A percentile compares a stretch with the other conserved stretches of the same genome.
These are phyloP conservation scores for Umimayanthus kanabou DNA, from an alignment of 92 coral and sea anemone genomes.

Conservation along the genomic window DNA sequence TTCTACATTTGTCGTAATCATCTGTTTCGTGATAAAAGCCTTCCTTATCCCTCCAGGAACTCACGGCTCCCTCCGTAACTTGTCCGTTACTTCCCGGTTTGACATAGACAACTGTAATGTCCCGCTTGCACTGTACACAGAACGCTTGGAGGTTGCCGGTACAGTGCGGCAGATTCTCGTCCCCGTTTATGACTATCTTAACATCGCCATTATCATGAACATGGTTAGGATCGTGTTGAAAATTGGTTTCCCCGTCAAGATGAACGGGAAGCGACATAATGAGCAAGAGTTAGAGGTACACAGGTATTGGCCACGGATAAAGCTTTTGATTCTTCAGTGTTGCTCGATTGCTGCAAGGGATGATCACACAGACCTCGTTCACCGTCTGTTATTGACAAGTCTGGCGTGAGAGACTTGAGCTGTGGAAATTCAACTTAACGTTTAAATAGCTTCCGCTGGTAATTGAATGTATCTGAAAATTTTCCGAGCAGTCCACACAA, in stretches of 20 bases:
- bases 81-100: slow-evolving; percentile 84
- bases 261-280: slow-evolving; percentile 13
- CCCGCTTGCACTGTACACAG: slow-evolving; percentile 88
- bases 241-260: slow-evolving; percentile 18
- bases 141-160: slow-evolving; percentile 74
- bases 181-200: slow-evolving; percentile 72
- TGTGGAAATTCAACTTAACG: not conserved
- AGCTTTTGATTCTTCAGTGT: not conserved
- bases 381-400: not conserved
- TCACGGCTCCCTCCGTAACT: slow-evolving; percentile 57
- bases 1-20: slow-evolving; percentile 85
- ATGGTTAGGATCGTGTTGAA: slow-evolving; percentile 8
- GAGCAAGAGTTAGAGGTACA: not conserved
- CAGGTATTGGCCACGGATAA: not conserved
- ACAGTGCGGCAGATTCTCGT: slow-evolving; percentile 57
- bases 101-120: slow-evolving; percentile 84
- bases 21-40: slow-evolving; percentile 58
- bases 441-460: slow-evolving; percentile 28
- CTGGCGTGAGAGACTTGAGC: not conserved
- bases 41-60: slow-evolving; percentile 57
- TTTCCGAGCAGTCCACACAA: slow-evolving; percentile 12
- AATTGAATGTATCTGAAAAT: slow-evolving; percentile 33
- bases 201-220: slow-evolving; percentile 77
- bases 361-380: not conserved
- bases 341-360: not conserved